Base-by-base conservation (phyloP, 1,140 invertebrate genomes). In the Druon quercuslanigerum region DNA sequence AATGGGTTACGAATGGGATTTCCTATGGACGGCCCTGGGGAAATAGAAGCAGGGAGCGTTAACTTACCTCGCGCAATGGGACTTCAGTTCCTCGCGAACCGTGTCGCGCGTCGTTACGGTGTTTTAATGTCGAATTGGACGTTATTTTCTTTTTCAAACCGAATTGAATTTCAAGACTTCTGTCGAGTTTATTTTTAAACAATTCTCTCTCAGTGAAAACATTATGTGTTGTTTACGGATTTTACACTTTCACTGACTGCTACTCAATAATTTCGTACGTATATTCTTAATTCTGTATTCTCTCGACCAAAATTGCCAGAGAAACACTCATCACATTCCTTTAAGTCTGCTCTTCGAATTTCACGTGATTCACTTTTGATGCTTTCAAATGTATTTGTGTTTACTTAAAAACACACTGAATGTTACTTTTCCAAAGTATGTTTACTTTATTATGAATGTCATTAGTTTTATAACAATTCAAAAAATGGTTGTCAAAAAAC, bases 41-140 rank as follows among this genome's bases (percentile, higher is more conserved):
- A 60, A 46, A 33, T 66, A n/a, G 20, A 66, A 14, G 60, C 60
- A 66, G 60, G 60, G 57, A 19, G 20, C 60, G 60, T 66, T 66
- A 66, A 33, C 60, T 66, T 66, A 66, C 60, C 60, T 66, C 60
- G 60, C 60, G 60, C 25, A 66, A 66, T 66, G n/a, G 60, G 60
- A 66, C 60, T 66, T 66, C 33, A 66, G 60, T 66, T 66, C 60
- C 60, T 66, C 60, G 60, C 60, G 60, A 66, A 66, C 60, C 60
- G 60, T 66, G 60, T 66, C 60, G 60, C 60, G 60, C 60, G 33
- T 9, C 16, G n/a, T 3, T 40, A 14, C 57, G 60, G 60, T 25
- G 25, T n/a, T 40, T 16, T 66, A 6, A 40, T 40, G 5, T n/a
- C 13, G 33, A 14, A 46, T 2, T 5, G 4, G 7, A 1, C n/a